A percentile compares a stretch with the other conserved stretches of the same genome.
phyloP scores from a whole-genome alignment of 2,888 invertebrate species.

The Drosophila merina region DNA sequence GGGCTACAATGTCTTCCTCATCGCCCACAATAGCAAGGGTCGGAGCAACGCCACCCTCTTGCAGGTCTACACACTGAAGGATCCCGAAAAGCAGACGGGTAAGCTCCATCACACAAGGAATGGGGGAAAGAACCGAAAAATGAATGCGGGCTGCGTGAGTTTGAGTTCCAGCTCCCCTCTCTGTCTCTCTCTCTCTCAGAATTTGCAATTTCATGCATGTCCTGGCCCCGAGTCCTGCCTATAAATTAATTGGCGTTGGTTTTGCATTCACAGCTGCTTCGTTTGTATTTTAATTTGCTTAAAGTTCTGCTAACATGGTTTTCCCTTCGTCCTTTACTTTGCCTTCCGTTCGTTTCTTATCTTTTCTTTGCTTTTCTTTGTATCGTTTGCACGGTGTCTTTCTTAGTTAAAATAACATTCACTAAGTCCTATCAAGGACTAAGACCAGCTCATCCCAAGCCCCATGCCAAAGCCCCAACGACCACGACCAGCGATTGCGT shows the following conservation, averaged over 20 bases:
- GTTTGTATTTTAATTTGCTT: conserved; percentile 69
- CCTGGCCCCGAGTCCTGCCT: conserved; percentile 47
- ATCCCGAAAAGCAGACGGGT: conserved; percentile 90
- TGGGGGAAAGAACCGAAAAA: conserved; percentile 17
- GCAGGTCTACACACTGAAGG: conserved; percentile 89
- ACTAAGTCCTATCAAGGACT: conserved; percentile 66
- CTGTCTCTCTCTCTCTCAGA: conserved; percentile 3
- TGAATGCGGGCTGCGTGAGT: conserved; percentile 25
- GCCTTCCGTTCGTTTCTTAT: conserved; percentile 7
- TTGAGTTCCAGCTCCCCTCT: conserved; percentile 2
- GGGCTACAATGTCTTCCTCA: conserved; percentile 88
- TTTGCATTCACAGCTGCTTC: conserved; percentile 47
- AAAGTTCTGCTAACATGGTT: conserved; percentile 51
- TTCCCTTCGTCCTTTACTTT: conserved; percentile 21
- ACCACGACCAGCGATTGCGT: conserved; percentile 62
- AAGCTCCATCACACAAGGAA: conserved; percentile 52
- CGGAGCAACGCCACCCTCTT: conserved; percentile 87
- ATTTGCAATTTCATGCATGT: conserved; percentile 73
- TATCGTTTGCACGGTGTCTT: conserved; percentile 32
- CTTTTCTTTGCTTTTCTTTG: conserved; percentile 5
- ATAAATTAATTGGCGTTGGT: conserved; percentile 71
- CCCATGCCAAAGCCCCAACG: conserved; percentile 33
- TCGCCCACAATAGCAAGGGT: conserved; percentile 90
- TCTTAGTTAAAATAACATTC: conserved; percentile 80
- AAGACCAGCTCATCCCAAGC: conserved; percentile 49